These are phyloP conservation scores for Xestia xanthographa DNA, from an alignment of 2,888 invertebrate genomes.

Conservation along the genomic window DNA sequence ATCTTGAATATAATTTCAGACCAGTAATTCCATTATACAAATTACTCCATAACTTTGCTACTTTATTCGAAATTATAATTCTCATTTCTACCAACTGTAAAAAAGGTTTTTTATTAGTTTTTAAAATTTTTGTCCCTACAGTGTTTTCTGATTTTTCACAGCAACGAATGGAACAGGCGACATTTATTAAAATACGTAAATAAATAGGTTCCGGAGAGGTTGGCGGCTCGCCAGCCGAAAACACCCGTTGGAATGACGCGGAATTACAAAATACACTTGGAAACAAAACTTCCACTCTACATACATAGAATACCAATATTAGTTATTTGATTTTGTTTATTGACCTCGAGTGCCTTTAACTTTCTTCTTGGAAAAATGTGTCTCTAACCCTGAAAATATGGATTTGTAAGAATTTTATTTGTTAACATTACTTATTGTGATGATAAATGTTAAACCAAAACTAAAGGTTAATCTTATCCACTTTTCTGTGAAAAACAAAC, in stretches of 20 bases:
- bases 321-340: constrained; percentile 29
- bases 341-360: not conserved
- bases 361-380: constrained; percentile 23
- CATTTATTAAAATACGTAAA: constrained; percentile 70
- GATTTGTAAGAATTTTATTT: not conserved
- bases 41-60: constrained; percentile 28
- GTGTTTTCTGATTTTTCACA: constrained; percentile 40
- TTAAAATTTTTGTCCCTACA: constrained; percentile 9
- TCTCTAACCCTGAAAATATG: not conserved
- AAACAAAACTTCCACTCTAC: constrained; percentile 18
- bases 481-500: not conserved
- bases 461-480: not conserved
- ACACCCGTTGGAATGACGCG: constrained; percentile 44
- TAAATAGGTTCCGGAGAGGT: constrained; percentile 60
- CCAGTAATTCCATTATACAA: constrained; percentile 34
- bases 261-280: constrained; percentile 50
- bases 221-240: constrained; percentile 64
- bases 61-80: constrained; percentile 40
- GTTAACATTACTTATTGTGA: not conserved
- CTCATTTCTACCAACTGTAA: constrained; percentile 13
- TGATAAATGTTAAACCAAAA: not conserved
- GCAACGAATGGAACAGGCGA: constrained; percentile 44
- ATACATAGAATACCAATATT: constrained; percentile 7
- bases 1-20: constrained; percentile 18
- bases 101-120: constrained; percentile 13